phyloP scores from a whole-genome alignment of 2,797 vertebrate species.

The Phrynocephalus forsythii region DNA sequence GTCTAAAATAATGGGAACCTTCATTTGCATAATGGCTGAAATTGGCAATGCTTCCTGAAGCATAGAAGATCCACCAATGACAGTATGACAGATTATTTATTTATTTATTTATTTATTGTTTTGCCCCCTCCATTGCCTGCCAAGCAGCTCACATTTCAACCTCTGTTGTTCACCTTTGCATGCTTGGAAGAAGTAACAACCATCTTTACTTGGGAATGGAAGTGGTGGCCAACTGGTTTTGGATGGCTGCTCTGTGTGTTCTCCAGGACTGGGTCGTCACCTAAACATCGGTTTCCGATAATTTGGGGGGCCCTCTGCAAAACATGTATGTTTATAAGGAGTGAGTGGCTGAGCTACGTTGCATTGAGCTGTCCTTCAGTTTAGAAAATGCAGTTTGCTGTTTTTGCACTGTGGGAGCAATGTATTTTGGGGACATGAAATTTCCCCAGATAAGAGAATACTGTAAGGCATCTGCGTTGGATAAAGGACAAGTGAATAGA shows the following conservation, averaged over 20 bases:
- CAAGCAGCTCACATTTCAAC: conserved; percentile 45
- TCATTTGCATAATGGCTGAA: conserved; percentile 72
- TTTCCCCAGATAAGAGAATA: too few species aligned
- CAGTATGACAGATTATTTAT: conserved; percentile 33
- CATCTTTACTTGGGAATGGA: conserved; percentile 47
- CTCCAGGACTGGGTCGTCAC: not conserved
- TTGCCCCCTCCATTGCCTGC: conserved; percentile 29
- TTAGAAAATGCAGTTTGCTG: not conserved
- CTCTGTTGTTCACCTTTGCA: conserved; percentile 50
- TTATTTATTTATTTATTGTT: not conserved
- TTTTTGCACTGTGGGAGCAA: not conserved
- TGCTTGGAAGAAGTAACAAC: conserved; percentile 43
- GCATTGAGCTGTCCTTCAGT: not conserved
- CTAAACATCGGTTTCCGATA: conserved; percentile 10
- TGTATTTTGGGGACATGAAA: not conserved
- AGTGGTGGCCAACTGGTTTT: conserved; percentile 45
- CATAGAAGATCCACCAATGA: conserved; percentile 53
- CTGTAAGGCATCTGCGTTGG: too few species aligned
- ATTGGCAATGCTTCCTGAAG: conserved; percentile 67
- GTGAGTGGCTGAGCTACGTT: accelerated
- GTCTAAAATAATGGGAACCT: conserved; percentile 71
- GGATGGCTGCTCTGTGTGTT: conserved; percentile 41
- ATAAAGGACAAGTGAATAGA: too few species aligned
- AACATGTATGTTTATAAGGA: conserved; percentile 14
- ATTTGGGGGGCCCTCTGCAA: conserved; percentile 33